A percentile compares a stretch with the other conserved stretches of the same genome.
These are phyloP conservation scores for Microtus obscurus DNA, from an alignment of 2,797 vertebrate genomes.

Conservation along the genomic window DNA sequence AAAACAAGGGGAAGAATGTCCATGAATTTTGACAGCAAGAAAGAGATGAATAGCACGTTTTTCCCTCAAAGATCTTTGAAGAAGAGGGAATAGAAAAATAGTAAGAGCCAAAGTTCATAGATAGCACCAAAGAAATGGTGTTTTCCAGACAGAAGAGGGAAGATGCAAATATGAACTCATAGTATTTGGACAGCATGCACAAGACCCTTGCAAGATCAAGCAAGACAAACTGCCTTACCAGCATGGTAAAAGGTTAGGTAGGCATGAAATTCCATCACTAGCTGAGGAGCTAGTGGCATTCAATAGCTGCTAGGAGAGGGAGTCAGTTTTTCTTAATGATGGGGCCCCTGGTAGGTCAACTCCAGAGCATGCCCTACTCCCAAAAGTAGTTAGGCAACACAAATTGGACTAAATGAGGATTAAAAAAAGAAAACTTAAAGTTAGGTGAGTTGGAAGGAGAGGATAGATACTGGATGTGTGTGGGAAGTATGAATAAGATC, in stretches of 20 bases:
- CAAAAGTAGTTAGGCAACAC: neutral
- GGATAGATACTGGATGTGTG: neutral
- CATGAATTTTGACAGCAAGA: slow-evolving; percentile 43
- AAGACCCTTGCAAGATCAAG: neutral
- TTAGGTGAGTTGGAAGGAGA: neutral
- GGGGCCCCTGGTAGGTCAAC: neutral
- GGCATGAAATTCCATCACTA: neutral
- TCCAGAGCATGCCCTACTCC: neutral
- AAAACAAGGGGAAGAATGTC: slow-evolving; percentile 17
- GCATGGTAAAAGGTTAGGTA: neutral
- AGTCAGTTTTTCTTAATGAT: neutral
- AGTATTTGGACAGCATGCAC: neutral
- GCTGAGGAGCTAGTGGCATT: neutral
- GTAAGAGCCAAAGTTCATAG: neutral
- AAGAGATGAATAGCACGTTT: neutral
- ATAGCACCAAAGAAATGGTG: neutral
- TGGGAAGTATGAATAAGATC: neutral
- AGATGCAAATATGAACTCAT: neutral
- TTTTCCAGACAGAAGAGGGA: neutral
- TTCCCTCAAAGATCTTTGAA: neutral
- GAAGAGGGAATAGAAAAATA: neutral
- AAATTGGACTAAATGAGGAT: neutral
- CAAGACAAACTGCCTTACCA: neutral
- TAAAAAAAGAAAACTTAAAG: neutral
- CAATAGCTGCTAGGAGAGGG: neutral